phyloP scores from a whole-genome alignment of 2,888 invertebrate genomes.

The Portevinia maculata region DNA sequence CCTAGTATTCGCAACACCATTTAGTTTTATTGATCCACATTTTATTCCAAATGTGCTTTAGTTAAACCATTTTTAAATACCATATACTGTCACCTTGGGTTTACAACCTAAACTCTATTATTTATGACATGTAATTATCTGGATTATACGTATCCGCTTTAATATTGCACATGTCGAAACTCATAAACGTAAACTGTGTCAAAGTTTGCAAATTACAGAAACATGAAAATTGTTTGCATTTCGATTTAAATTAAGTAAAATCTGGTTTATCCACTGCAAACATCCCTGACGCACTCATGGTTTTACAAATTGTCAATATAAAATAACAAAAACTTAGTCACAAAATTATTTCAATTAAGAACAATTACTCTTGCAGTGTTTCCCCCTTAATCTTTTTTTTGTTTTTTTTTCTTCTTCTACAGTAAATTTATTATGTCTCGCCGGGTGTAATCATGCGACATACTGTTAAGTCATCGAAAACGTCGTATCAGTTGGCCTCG shows the following conservation, averaged over 20 bases:
- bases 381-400: conserved; percentile 7
- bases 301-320: conserved; percentile 1
- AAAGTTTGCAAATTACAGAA: conserved; percentile 13
- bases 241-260: conserved; percentile 4
- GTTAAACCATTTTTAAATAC: too few relatives aligned
- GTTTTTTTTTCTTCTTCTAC: neutral
- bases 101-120: too few relatives aligned
- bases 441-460: conserved; percentile 3
- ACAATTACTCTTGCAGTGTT: conserved; percentile 7
- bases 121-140: too few relatives aligned
- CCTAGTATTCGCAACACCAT: too few relatives aligned
- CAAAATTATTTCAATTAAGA: conserved; percentile 4
- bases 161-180: too few relatives aligned
- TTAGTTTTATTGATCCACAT: too few relatives aligned
- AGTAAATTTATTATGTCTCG: conserved; percentile 28
- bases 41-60: too few relatives aligned
- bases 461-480: conserved; percentile 18
- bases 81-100: too few relatives aligned
- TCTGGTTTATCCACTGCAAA: conserved; percentile 9
- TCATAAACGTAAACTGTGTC: conserved; percentile 9
- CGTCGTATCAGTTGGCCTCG: conserved; percentile 18
- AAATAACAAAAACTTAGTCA: conserved; percentile 1
- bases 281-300: neutral
- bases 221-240: neutral
- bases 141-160: too few relatives aligned